Conservation (phyloP, 1,140 invertebrate genomes). For the Telenomus remus region DNA sequence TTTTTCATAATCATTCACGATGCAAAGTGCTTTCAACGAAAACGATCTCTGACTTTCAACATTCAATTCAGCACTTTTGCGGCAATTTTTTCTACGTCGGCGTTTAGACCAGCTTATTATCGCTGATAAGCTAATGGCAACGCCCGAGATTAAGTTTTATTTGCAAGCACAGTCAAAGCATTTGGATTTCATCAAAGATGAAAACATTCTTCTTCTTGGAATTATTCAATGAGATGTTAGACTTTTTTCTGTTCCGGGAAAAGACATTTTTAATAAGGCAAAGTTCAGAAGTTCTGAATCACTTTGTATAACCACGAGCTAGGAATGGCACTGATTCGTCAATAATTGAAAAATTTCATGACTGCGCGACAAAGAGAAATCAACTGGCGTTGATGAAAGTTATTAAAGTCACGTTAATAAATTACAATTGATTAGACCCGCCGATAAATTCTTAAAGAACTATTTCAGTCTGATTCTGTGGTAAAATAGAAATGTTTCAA, state of each 20-base stretch:
- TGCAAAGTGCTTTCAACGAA: constrained; percentile 2
- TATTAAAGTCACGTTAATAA: constrained; percentile 3
- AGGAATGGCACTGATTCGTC: background rate
- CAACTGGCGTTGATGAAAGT: background rate
- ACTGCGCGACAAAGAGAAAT: background rate
- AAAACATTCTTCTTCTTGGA: background rate
- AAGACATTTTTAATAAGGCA: background rate
- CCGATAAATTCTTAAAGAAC: background rate
- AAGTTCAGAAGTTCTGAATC: background rate
- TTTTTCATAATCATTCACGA: constrained; percentile 17
- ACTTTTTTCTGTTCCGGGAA: too few relatives aligned
- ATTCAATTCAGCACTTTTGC: constrained; percentile 7
- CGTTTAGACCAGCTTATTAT: constrained; percentile 14
- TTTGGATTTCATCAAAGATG: too few relatives aligned
- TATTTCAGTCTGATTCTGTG: too few relatives aligned
- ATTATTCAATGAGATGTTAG: too few relatives aligned
- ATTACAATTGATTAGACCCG: constrained; percentile 4
- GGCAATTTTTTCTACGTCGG: background rate
- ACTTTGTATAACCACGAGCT: background rate
- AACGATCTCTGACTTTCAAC: constrained; percentile 5
- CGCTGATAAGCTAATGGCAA: constrained; percentile 9
- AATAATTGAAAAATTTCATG: constrained; percentile 12
- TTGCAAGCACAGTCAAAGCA: background rate
- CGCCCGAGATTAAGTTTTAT: constrained; percentile 4
- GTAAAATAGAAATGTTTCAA: too few relatives aligned